A percentile compares a stretch with the other conserved stretches of the same genome.
Conservation (phyloP, 1,140 invertebrate species). For the Heliconius hermathena region DNA sequence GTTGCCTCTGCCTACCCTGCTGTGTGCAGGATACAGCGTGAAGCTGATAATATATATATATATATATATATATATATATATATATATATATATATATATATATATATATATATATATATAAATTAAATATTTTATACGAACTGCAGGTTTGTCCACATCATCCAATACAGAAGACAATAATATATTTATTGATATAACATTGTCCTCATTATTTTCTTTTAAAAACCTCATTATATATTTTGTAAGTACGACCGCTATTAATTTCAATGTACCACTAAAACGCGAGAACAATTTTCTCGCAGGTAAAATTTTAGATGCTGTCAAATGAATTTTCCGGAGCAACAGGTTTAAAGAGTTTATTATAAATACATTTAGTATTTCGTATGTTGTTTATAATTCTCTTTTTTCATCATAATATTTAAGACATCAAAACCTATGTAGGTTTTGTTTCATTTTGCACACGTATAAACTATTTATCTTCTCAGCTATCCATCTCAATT, state of each 20-base stretch:
- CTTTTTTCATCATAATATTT: background rate
- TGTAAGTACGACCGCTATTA: conserved; percentile 20
- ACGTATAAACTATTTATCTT: no score
- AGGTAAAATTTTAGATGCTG: conserved; percentile 22
- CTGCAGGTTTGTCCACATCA: no score
- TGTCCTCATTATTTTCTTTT: conserved; percentile 3
- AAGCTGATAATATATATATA: no score
- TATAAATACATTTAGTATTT: background rate
- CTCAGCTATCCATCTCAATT: no score
- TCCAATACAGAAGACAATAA: no score
- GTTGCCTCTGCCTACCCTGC: no score
- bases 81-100: no score
- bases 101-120: no score
- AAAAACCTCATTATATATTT: conserved; percentile 18
- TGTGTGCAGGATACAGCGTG: no score
- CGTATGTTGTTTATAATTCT: background rate
- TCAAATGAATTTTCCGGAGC: conserved; percentile 21
- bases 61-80: no score
- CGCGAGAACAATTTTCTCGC: conserved; percentile 10
- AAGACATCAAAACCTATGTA: background rate
- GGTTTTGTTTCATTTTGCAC: no score
- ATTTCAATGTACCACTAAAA: conserved; percentile 22
- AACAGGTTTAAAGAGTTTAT: conserved; percentile 14
- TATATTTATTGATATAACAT: background rate
- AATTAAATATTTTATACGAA: no score